Percentiles rank a stretch among this genome's conserved stretches.
These are phyloP conservation scores for Triops cancriformis DNA, from an alignment of 1,140 invertebrate genomes.

Conservation along the genomic window DNA sequence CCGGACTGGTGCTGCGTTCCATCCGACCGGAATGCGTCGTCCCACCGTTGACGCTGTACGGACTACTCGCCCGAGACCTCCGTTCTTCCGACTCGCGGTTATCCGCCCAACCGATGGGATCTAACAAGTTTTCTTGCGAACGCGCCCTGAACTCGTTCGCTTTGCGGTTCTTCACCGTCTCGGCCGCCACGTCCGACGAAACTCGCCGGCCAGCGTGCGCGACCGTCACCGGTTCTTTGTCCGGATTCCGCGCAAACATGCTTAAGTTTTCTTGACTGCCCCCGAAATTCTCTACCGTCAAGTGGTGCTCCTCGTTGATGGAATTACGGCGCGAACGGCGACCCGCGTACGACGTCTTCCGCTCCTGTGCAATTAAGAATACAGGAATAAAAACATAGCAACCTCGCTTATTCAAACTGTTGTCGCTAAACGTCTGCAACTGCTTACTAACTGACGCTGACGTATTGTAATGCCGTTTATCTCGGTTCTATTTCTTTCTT, in stretches of 20 bases:
- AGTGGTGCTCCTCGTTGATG: conserved; percentile 67
- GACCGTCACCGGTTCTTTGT: conserved; percentile 58
- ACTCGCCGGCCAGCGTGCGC: conserved; percentile 29
- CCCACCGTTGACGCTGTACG: conserved; percentile 25
- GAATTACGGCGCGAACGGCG: conserved; percentile 73
- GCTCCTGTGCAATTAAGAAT: conserved; percentile 37
- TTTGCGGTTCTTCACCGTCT: not conserved
- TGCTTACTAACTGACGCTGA: not conserved
- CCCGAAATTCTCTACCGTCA: conserved; percentile 86
- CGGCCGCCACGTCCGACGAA: not conserved
- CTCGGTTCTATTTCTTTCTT: not conserved
- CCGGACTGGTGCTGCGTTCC: not conserved
- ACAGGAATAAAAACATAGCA: not conserved
- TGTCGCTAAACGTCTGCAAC: not conserved
- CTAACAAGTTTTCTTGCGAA: conserved; percentile 20
- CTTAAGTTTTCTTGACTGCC: conserved; percentile 63
- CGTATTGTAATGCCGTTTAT: too few species aligned
- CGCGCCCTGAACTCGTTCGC: not conserved
- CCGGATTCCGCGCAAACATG: conserved; percentile 58
- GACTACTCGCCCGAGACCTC: conserved; percentile 18
- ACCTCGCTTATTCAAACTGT: not conserved
- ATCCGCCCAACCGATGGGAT: conserved; percentile 6
- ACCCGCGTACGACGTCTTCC: conserved; percentile 55
- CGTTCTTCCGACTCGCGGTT: conserved; percentile 19
- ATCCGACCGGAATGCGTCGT: conserved; percentile 16